Base-by-base conservation (phyloP, 2,113 vertebrate species). In the Xiphorhynchus elegans region DNA sequence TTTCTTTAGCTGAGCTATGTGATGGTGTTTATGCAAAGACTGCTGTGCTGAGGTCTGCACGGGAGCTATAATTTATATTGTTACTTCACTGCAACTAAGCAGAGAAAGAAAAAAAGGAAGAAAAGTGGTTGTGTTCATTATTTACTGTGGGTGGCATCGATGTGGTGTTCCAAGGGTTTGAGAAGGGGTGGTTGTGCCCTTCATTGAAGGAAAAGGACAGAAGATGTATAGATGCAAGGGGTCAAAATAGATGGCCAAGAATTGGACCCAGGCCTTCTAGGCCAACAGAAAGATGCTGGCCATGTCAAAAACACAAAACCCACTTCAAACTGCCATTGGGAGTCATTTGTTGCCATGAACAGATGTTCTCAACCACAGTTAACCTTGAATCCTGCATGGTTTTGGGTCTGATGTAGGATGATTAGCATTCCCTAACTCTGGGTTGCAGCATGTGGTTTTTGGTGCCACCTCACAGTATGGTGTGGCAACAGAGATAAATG, bases 381-480 rank as follows among this genome's bases (percentile, higher is more conserved):
- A 84, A 80, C 66, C 46, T 91, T 83, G 75, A 91, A 50, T 85
- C 59, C 55, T 0, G 0, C 52, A 5, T 70, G 26, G 19, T 13
- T 83, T 90, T 39, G 68, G 66, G 68, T 81, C 68, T 84, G 73
- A 78, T 52, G 52, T 25, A 53, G 73, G 68, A 46, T 90, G 56
- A 93, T 96, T 96, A 91, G 13, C 56, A 78, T 96, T 95, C 73
- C 52, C 29, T 44, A 75, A 55, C 55, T 84, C 72, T 53, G 35
- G 47, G 40, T 75, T 81, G 72, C 88, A 67, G 75, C 0, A 0
- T 84, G 81, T 94, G 46, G 26, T n/a, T 95, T 93, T 87, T 40
- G 75, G 84, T 95, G 87, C 78, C 92, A 75, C 90, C 72, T 94
- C 95, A 87, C 93, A 95, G 90, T 60, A 72, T 89, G 92, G 73